Base-by-base conservation (phyloP, 2,797 vertebrate species). In the Sebastes melanostomus region DNA sequence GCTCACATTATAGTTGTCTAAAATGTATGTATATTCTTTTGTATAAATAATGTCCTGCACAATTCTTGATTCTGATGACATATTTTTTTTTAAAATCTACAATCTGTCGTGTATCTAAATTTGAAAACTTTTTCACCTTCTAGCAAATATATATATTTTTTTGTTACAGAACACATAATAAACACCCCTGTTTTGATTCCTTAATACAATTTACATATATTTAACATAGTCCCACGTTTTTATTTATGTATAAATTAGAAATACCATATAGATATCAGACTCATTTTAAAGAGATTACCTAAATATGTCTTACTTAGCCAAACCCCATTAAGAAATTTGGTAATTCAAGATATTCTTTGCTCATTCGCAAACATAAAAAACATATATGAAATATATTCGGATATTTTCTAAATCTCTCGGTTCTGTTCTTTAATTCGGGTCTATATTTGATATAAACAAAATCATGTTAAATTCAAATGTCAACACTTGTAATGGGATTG, bases 1-100 rank as follows among this genome's bases (percentile, higher is more conserved):
- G 9, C 3, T 72, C 18, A 22, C 5, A 11, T 58, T 36, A 58
- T 3, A 16, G 52, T 58, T 42, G 9, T 5, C 10, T 63, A 2
- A 5, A 78, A 61, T 69, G 3, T 77, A 74, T 77, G 74, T 68
- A 81, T 66, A 60, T 58, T 8, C 3, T 38, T 22, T 73, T 34
- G 8, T 65, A 78, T 66, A 77, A 73, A 81, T 12, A 8, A n/a
- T 13, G 8, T 75, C 4, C 13, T 67, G 3, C 12, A 50, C 56
- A 54, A 4, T 54, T 67, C 2, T 61, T 66, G 12, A 54, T 62
- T 60, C 22, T 61, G 25, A 46, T 46, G 20, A 4, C 2, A 2
- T 61, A 56, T 4, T 10, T 24, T 5, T 24, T 32, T 4, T 1
- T 5, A 2, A 46, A 11, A 29, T 5, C 4, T 2, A 36, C 9